Percentiles rank a stretch among this genome's conserved stretches.
Evolutionary conservation across 92 coral and sea anemone species (phyloP).

Genomic region (Metridium senile): DNA sequence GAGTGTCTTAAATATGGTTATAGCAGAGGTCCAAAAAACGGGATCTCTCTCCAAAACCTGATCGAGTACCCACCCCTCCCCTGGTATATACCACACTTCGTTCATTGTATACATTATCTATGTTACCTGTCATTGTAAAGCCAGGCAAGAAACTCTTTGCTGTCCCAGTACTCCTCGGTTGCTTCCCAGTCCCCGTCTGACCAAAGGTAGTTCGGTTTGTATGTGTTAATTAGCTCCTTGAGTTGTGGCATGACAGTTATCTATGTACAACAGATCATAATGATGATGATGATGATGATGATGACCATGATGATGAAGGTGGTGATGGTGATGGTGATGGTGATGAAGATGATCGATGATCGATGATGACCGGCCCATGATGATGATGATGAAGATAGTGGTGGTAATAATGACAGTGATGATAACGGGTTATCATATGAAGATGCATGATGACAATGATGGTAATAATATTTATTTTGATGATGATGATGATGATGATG

Average conservation of each 20-base stretch:
- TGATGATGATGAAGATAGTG: neutral
- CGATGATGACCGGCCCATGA: neutral
- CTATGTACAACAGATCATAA: neutral
- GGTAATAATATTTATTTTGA: too few relatives aligned
- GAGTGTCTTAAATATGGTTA: too few relatives aligned
- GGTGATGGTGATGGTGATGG: neutral
- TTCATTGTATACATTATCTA: neutral
- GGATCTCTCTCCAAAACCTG: neutral
- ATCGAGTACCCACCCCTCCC: neutral
- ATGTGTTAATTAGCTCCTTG: conserved; percentile 48
- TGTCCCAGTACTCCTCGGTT: conserved; percentile 67
- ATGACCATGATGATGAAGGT: neutral
- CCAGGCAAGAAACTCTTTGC: conserved; percentile 77
- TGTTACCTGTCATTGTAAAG: conserved; percentile 73
- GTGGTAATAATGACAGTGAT: neutral
- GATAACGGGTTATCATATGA: neutral
- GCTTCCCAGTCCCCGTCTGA: conserved; percentile 92
- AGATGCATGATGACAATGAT: neutral
- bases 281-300: neutral
- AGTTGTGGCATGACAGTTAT: conserved; percentile 56
- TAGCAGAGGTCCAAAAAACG: too few relatives aligned
- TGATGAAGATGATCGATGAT: neutral
- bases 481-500: neutral
- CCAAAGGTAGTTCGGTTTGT: conserved; percentile 80
- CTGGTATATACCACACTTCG: neutral